Evolutionary conservation across 2,888 invertebrate species (phyloP).

Genomic region (Parnassius glacialis): DNA sequence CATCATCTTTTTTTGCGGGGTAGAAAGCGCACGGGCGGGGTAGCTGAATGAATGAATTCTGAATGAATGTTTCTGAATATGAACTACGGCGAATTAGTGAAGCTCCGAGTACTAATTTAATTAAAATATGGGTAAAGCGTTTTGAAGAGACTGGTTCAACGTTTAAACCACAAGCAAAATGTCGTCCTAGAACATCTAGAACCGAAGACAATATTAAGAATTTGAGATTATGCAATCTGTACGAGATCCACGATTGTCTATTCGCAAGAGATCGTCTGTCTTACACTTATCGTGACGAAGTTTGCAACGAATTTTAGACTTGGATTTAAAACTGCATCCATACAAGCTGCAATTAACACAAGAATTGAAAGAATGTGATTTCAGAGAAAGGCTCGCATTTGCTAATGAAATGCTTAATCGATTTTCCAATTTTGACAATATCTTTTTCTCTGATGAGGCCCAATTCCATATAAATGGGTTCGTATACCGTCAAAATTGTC

Average conservation of each 20-base stretch:
- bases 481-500: not conserved
- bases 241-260: not conserved
- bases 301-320: not conserved
- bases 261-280: not conserved
- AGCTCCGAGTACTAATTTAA: not conserved
- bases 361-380: not conserved
- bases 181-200: no score
- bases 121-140: not conserved
- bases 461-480: not conserved
- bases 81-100: conserved; percentile 1
- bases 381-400: not conserved
- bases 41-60: no score
- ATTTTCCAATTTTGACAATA: not conserved
- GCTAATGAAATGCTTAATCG: not conserved
- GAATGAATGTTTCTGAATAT: not conserved
- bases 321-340: not conserved
- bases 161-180: no score
- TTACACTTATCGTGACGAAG: not conserved
- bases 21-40: no score
- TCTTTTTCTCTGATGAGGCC: not conserved
- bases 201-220: not conserved
- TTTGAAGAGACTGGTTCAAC: no score
- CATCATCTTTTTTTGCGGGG: no score
- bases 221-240: not conserved
- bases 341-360: not conserved